Evolutionary conservation across 2,888 invertebrate genomes (phyloP).

Genomic region (Hedya salicella): DNA sequence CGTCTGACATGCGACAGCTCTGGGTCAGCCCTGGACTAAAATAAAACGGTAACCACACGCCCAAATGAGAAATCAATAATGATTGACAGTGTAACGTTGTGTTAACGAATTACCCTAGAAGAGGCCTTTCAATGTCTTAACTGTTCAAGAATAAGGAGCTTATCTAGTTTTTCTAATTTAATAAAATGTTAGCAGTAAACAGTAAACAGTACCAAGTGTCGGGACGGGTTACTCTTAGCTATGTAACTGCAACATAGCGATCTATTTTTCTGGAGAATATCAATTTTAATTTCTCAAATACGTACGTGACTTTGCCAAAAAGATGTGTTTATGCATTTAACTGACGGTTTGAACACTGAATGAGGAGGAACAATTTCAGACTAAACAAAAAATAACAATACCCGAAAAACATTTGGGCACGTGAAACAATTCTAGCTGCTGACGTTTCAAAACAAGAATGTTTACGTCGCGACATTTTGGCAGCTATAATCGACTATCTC

Average conservation of each 20-base stretch:
- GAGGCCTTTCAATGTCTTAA: slow-evolving; percentile 23
- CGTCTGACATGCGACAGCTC: slow-evolving; percentile 43
- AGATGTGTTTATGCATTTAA: background rate
- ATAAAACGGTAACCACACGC: slow-evolving; percentile 50
- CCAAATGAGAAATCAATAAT: slow-evolving; percentile 40
- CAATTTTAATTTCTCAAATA: no score
- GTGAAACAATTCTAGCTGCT: background rate
- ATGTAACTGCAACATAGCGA: no score
- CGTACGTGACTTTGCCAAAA: background rate
- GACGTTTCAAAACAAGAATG: slow-evolving; percentile 12
- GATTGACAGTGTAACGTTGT: slow-evolving; percentile 11
- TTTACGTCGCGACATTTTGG: slow-evolving; percentile 19
- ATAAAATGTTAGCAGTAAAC: slow-evolving; percentile 16
- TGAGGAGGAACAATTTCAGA: background rate
- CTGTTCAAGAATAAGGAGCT: slow-evolving; percentile 8
- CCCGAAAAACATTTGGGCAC: background rate
- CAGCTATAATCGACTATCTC: slow-evolving; percentile 16
- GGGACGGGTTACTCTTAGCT: background rate
- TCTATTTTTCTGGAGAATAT: no score
- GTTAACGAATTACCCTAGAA: background rate
- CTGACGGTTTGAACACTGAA: slow-evolving; percentile 6
- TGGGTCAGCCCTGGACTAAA: slow-evolving; percentile 54
- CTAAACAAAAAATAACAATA: background rate
- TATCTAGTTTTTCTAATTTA: slow-evolving; percentile 19
- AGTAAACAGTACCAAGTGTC: background rate